Conservation (phyloP, 2,113 vertebrate species). For the Pandion haliaetus region DNA sequence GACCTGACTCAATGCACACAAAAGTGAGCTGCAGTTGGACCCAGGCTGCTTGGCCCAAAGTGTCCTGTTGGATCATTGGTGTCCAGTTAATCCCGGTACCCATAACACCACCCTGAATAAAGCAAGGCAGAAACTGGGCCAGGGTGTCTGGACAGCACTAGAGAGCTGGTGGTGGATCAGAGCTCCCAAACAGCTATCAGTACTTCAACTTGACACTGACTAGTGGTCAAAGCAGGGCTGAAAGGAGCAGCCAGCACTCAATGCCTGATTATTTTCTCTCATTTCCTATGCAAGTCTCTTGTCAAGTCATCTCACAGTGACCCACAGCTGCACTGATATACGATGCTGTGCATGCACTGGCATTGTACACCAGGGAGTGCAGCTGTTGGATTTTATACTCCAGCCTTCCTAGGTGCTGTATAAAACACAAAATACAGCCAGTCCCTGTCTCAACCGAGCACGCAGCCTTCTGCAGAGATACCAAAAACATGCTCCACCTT, state of each 20-base stretch:
- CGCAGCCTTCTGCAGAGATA: neutral
- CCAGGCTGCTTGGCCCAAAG: neutral
- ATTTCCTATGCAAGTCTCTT: neutral
- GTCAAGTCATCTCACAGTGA: neutral
- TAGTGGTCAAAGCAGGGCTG: neutral
- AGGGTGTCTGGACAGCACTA: neutral
- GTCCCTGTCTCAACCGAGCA: neutral
- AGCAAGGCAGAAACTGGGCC: neutral
- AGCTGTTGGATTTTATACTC: neutral
- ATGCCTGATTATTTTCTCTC: neutral
- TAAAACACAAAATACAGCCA: neutral
- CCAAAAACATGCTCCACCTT: neutral
- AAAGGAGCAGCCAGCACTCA: neutral
- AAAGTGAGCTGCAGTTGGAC: neutral
- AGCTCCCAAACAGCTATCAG: neutral
- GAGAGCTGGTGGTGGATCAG: neutral
- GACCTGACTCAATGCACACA: neutral
- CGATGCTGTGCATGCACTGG: neutral
- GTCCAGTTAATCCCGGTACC: neutral
- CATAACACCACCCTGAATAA: neutral
- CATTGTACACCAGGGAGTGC: neutral
- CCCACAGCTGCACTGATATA: neutral
- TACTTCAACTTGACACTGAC: neutral
- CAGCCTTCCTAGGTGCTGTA: neutral
- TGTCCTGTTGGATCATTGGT: fast-evolving